Evolutionary conservation across 2,113 vertebrate species (phyloP).

Genomic region (Capra hircus): DNA sequence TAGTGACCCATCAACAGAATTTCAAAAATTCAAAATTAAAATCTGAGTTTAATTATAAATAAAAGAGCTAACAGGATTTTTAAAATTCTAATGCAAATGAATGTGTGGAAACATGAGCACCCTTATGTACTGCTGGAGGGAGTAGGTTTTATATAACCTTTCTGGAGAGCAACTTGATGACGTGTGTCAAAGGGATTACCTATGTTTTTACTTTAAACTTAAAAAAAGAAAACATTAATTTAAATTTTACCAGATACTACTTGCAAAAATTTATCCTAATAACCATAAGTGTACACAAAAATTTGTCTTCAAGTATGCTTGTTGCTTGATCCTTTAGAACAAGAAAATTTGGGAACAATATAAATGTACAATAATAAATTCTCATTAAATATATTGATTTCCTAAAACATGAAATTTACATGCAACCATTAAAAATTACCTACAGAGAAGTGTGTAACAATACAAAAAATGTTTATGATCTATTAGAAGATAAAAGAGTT

Average conservation of each 20-base stretch:
- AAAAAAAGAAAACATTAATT: not conserved
- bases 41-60: constrained; percentile 23
- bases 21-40: not conserved
- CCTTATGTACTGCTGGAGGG: accelerated
- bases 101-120: not conserved
- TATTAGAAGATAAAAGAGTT: not conserved
- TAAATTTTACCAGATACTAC: not conserved
- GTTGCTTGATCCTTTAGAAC: not conserved
- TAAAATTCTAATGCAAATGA: not conserved
- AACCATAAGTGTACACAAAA: not conserved
- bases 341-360: not conserved
- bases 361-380: not conserved
- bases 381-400: not conserved
- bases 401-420: not conserved
- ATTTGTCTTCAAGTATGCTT: not conserved
- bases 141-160: not conserved
- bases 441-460: not conserved
- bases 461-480: not conserved
- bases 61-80: not conserved
- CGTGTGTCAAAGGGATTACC: not conserved
- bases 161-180: not conserved
- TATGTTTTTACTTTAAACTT: not conserved
- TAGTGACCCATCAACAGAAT: not conserved
- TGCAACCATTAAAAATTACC: not conserved
- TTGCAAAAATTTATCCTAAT: constrained; percentile 3